Evolutionary conservation across 1,140 invertebrate genomes (phyloP), one percentile per base, ranked within the genome.

Genomic region (Ceratoteleas bidentatus): DNA sequence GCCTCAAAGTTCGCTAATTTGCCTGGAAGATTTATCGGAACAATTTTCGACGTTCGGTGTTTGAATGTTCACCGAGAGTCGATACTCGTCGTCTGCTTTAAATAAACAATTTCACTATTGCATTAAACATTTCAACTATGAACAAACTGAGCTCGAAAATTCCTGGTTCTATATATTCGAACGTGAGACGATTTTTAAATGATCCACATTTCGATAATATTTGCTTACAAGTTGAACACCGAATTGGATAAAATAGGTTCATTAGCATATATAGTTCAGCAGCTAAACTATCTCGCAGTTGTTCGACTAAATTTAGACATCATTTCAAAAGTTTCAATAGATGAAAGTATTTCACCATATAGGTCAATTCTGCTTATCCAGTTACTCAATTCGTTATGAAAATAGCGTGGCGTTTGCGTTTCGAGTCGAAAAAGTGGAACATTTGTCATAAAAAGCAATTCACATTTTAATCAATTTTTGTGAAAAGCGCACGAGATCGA

Each of bases 201-300:
- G 24, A n/a, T 60, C 57, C 0, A 47, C 57, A 45, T 60, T 45
- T 24, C 11, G 32, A 47, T 60, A 60, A 32, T 24, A 60, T 60
- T 60, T 45, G 57, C 38, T 43, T 24, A 43, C 57, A 43, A 60
- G 57, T n/a, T 45, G 16, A 47, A 47, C 43, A 24, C 40, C 14
- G 16, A 60, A 45, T 32, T 43, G 38, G 57, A 45, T 43, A 43
- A 60, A 60, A 60, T 60, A 33, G 57, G 47, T 60, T 60, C 57
- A 60, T 60, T 60, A 60, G 40, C 57, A 60, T 60, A 45, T 13
- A 45, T 14, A 40, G 34, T 45, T 45, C n/a, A 7, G 34, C 5
- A 36, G 9, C 38, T 60, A 8, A 45, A 32, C 16, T 24, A 32
- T 15, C 57, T 43, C 15, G 8, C 57, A 60, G 40, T 45, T 57